A percentile compares a stretch with the other conserved stretches of the same genome.
These are phyloP conservation scores for Andinoacara biseriatus DNA, from an alignment of 2,113 vertebrate genomes.

Conservation along the genomic window DNA sequence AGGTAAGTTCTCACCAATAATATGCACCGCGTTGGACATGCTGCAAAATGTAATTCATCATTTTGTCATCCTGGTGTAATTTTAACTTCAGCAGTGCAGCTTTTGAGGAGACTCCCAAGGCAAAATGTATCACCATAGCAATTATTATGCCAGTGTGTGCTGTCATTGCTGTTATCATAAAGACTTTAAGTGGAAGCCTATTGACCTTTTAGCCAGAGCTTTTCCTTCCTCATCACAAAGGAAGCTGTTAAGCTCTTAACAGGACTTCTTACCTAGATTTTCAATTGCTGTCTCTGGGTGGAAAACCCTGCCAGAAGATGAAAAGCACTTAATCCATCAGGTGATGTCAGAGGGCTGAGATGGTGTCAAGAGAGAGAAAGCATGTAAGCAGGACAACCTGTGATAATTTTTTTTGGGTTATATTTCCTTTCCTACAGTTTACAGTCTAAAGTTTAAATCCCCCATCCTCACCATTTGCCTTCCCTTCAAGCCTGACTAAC, in stretches of 20 bases:
- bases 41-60: neutral
- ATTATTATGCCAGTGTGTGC: slow-evolving; percentile 35
- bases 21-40: neutral
- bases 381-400: slow-evolving; percentile 32
- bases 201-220: slow-evolving; percentile 68
- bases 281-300: slow-evolving; percentile 51
- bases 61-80: neutral
- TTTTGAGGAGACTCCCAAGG: slow-evolving; percentile 2
- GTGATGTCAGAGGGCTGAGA: slow-evolving; percentile 68
- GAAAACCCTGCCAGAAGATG: slow-evolving; percentile 60
- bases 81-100: neutral
- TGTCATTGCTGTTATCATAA: slow-evolving; percentile 44
- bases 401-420: slow-evolving; percentile 12
- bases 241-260: slow-evolving; percentile 69
- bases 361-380: slow-evolving; percentile 50
- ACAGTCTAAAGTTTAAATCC: slow-evolving; percentile 6
- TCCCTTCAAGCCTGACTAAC: slow-evolving; percentile 8
- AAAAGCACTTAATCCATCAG: slow-evolving; percentile 80
- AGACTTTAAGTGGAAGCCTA: slow-evolving; percentile 61
- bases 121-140: slow-evolving; percentile 2
- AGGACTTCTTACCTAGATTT: slow-evolving; percentile 67
- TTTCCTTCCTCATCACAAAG: slow-evolving; percentile 56
- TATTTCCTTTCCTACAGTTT: neutral
- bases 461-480: neutral
- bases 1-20: neutral